Conservation (phyloP, 2,888 invertebrate genomes). For the Drosophila lacicola region DNA sequence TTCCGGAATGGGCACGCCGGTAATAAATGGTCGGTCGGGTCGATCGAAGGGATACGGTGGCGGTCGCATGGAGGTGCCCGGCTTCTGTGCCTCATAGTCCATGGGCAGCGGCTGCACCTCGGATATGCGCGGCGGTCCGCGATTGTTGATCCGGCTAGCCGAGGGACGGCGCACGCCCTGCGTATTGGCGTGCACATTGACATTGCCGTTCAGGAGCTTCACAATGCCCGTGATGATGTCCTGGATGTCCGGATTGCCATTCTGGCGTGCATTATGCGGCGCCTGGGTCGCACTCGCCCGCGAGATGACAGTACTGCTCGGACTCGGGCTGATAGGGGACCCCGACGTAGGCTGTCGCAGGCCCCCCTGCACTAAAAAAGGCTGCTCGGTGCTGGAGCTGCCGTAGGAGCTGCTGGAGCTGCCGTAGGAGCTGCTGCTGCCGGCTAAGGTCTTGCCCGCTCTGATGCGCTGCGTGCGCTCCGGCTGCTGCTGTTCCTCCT, state of each 20-base stretch:
- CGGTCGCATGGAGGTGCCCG: slow-evolving; percentile 82
- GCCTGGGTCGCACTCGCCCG: slow-evolving; percentile 77
- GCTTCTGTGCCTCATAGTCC: slow-evolving; percentile 84
- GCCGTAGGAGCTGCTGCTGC: slow-evolving; percentile 23
- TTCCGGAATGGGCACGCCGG: slow-evolving; percentile 90
- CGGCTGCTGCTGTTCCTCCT: slow-evolving; percentile 58
- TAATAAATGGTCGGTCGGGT: slow-evolving; percentile 87
- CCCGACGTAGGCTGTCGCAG: slow-evolving; percentile 85
- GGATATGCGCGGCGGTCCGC: slow-evolving; percentile 94
- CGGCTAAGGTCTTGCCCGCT: slow-evolving; percentile 76
- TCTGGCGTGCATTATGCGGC: slow-evolving; percentile 85
- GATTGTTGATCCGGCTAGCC: slow-evolving; percentile 93
- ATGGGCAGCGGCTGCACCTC: slow-evolving; percentile 90
- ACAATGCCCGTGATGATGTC: slow-evolving; percentile 96
- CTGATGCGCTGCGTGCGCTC: slow-evolving; percentile 80
- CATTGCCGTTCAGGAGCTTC: slow-evolving; percentile 94
- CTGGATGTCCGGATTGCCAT: slow-evolving; percentile 92
- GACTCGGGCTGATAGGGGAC: slow-evolving; percentile 84
- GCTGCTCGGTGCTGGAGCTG: slow-evolving; percentile 54
- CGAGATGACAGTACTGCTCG: slow-evolving; percentile 82
- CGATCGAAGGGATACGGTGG: slow-evolving; percentile 91
- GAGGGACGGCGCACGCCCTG: slow-evolving; percentile 89
- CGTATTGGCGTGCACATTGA: slow-evolving; percentile 92
- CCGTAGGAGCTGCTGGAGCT: slow-evolving; percentile 22
- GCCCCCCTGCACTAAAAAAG: slow-evolving; percentile 86